Evolutionary conservation across 2,113 vertebrate genomes (phyloP).

Genomic region (Crotalus viridis): DNA sequence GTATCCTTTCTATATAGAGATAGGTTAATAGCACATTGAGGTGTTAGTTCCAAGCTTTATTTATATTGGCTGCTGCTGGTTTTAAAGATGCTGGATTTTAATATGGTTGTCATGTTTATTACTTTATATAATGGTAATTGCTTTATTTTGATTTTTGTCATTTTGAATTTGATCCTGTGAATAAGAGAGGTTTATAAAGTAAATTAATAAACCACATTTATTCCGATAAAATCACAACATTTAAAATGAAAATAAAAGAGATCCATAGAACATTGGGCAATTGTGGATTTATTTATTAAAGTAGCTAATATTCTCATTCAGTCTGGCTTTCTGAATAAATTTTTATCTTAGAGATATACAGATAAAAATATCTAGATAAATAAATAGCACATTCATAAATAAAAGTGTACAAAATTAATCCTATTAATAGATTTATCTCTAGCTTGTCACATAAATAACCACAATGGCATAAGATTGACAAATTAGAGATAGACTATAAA

Average conservation of each 20-base stretch:
- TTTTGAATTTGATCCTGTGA: neutral
- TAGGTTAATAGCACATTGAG: neutral
- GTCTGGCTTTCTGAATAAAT: neutral
- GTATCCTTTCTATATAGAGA: slow-evolving; percentile 55
- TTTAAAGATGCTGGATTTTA: neutral
- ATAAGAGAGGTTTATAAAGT: neutral
- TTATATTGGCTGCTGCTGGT: neutral
- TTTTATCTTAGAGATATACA: neutral
- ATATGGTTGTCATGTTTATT: neutral
- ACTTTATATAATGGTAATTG: neutral
- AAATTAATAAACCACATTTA: neutral
- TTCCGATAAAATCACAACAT: neutral
- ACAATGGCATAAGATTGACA: neutral
- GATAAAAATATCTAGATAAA: neutral
- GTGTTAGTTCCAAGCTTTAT: slow-evolving; percentile 33
- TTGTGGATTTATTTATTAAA: neutral
- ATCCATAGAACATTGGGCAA: neutral
- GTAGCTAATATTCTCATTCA: neutral
- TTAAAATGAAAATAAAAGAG: neutral
- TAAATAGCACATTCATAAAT: neutral
- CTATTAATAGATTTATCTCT: neutral
- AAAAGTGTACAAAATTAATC: neutral
- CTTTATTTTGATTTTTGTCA: neutral
- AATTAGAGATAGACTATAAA: slow-evolving; percentile 4
- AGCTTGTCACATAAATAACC: neutral